phyloP scores from a whole-genome alignment of 2,113 vertebrate species.

The Ibidorhyncha struthersii region DNA sequence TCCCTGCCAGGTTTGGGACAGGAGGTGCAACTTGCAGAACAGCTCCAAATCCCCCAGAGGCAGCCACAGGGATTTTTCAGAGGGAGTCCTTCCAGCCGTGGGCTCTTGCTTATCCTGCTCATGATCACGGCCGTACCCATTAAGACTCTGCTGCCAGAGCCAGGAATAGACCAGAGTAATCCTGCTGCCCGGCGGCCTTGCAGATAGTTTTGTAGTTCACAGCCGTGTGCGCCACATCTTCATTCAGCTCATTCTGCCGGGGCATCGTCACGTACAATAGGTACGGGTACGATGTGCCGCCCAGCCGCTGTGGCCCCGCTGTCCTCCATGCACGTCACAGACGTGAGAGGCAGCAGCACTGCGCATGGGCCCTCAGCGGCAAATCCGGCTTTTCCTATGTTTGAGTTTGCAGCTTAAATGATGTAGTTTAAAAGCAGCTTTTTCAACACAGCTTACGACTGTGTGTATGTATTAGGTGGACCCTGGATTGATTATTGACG shows the following conservation, averaged over 20 bases:
- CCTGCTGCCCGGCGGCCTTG: background rate
- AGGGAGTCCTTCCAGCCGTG: background rate
- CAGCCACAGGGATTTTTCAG: background rate
- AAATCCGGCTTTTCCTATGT: background rate
- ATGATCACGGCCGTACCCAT: background rate
- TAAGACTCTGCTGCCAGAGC: background rate
- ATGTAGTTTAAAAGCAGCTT: background rate
- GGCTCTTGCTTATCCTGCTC: background rate
- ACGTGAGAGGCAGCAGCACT: background rate
- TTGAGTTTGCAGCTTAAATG: background rate
- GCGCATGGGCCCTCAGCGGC: rapidly evolving
- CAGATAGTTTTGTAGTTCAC: background rate
- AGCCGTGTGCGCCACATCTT: background rate
- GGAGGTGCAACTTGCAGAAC: background rate
- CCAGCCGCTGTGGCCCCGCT: background rate
- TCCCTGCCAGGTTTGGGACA: background rate
- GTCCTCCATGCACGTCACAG: rapidly evolving
- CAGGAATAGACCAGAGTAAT: slow-evolving; percentile 27
- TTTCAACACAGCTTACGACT: background rate
- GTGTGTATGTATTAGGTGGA: background rate
- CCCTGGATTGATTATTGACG: background rate
- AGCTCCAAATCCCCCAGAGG: background rate
- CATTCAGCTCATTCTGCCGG: background rate
- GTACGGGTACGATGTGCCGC: rapidly evolving
- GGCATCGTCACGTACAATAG: background rate